These are phyloP conservation scores for Oedothorax gibbosus DNA, from an alignment of 1,140 invertebrate species.

Conservation along the genomic window DNA sequence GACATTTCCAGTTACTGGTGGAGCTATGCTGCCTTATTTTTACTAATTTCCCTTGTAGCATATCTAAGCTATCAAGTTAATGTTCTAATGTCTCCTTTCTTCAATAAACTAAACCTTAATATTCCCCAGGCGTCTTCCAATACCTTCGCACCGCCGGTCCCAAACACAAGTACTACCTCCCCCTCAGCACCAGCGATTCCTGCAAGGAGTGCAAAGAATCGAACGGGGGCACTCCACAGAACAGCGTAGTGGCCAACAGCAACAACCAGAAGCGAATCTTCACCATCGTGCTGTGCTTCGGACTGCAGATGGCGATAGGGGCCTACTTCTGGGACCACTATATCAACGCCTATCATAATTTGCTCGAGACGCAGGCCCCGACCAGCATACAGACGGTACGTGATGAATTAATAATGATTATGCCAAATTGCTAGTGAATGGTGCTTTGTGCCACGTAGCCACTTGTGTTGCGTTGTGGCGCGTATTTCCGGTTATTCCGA, in stretches of 20 bases:
- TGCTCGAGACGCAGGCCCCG: slow-evolving; percentile 72
- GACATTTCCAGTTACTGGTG: too few species aligned
- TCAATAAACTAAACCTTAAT: neutral
- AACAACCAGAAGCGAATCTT: slow-evolving; percentile 71
- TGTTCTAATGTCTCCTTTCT: neutral
- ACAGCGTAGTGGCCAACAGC: slow-evolving; percentile 2
- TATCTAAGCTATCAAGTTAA: too few species aligned
- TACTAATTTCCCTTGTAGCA: too few species aligned
- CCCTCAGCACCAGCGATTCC: slow-evolving; percentile 43
- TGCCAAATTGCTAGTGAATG: neutral
- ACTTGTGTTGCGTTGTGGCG: too few species aligned
- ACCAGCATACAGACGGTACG: slow-evolving; percentile 58
- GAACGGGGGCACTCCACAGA: neutral
- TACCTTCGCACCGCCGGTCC: slow-evolving; percentile 40
- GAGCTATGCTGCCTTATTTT: too few species aligned
- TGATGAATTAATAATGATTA: neutral
- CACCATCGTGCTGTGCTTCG: slow-evolving; percentile 76
- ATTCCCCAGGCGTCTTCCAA: slow-evolving; percentile 52
- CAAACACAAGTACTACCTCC: slow-evolving; percentile 58
- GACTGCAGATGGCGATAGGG: slow-evolving; percentile 77
- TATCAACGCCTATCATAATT: slow-evolving; percentile 80
- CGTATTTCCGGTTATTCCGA: too few species aligned
- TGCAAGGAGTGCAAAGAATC: slow-evolving; percentile 51
- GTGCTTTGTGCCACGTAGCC: too few species aligned
- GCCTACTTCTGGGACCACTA: slow-evolving; percentile 85